Evolutionary conservation across 2,888 invertebrate species (phyloP).

Genomic region (Xanthia icteritia): DNA sequence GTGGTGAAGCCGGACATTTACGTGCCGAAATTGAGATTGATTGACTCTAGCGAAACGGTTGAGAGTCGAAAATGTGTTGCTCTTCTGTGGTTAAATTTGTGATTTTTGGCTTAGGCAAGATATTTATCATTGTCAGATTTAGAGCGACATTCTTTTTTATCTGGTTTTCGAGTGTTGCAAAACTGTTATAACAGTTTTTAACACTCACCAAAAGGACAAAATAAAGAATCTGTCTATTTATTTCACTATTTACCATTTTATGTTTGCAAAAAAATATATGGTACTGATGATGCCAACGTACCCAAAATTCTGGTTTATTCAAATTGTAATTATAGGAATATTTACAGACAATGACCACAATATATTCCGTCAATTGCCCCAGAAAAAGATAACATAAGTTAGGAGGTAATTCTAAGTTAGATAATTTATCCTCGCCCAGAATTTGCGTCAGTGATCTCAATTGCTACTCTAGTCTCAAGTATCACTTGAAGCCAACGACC

Average conservation of each 20-base stretch:
- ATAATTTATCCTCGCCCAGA: slow-evolving; percentile 34
- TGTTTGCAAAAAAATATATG: neutral
- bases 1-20: slow-evolving; percentile 49
- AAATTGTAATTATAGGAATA: neutral
- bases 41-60: slow-evolving; percentile 36
- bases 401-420: slow-evolving; percentile 44
- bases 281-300: neutral
- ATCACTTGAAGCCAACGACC: slow-evolving; percentile 71
- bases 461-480: slow-evolving; percentile 65
- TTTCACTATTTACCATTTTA: no score
- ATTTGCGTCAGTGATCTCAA: slow-evolving; percentile 63
- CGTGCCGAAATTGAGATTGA: slow-evolving; percentile 64
- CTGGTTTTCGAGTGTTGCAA: neutral
- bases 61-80: slow-evolving; percentile 32
- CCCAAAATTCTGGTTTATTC: neutral
- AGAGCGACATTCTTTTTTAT: neutral
- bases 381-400: slow-evolving; percentile 28
- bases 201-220: no score
- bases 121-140: slow-evolving; percentile 35
- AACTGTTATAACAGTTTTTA: no score
- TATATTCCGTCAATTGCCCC: slow-evolving; percentile 15
- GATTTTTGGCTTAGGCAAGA: slow-evolving; percentile 23
- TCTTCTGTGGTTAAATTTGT: slow-evolving; percentile 26
- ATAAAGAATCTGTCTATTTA: neutral
- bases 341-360: slow-evolving; percentile 5